phyloP scores from a whole-genome alignment of 2,113 vertebrate genomes.

The Anolis carolinensis region DNA sequence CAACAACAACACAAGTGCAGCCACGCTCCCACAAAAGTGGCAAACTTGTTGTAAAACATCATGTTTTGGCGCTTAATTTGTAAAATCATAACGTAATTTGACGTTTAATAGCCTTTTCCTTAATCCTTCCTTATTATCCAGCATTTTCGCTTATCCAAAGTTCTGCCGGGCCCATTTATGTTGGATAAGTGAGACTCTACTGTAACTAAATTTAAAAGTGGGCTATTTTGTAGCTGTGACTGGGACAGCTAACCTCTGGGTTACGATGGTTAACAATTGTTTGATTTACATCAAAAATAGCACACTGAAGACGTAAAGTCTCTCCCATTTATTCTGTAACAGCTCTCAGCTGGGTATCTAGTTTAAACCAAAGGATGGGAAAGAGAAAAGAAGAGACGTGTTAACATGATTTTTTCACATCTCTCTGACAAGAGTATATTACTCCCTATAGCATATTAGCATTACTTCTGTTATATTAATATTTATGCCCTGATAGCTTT shows the following conservation, averaged over 20 bases:
- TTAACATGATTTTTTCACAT: not conserved
- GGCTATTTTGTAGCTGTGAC: not conserved
- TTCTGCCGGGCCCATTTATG: too few relatives aligned
- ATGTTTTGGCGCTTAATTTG: too few relatives aligned
- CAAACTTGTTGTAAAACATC: too few relatives aligned
- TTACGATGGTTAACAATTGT: not conserved
- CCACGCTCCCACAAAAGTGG: too few relatives aligned
- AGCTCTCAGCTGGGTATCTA: not conserved
- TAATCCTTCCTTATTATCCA: too few relatives aligned
- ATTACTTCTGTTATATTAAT: slow-evolving; percentile 18
- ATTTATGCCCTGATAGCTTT: slow-evolving; percentile 10
- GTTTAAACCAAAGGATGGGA: not conserved
- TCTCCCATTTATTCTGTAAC: not conserved
- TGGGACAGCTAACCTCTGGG: not conserved
- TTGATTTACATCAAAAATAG: not conserved
- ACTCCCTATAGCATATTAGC: not conserved
- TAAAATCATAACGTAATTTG: too few relatives aligned
- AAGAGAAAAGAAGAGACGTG: not conserved
- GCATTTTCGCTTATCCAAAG: too few relatives aligned
- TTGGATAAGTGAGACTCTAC: too few relatives aligned
- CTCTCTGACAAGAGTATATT: not conserved
- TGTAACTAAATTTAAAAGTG: too few relatives aligned
- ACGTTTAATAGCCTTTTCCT: too few relatives aligned
- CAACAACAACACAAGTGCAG: too few relatives aligned
- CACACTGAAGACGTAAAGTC: not conserved